phyloP scores from a whole-genome alignment of 2,888 invertebrate genomes.

The Microctonus hyperodae region DNA sequence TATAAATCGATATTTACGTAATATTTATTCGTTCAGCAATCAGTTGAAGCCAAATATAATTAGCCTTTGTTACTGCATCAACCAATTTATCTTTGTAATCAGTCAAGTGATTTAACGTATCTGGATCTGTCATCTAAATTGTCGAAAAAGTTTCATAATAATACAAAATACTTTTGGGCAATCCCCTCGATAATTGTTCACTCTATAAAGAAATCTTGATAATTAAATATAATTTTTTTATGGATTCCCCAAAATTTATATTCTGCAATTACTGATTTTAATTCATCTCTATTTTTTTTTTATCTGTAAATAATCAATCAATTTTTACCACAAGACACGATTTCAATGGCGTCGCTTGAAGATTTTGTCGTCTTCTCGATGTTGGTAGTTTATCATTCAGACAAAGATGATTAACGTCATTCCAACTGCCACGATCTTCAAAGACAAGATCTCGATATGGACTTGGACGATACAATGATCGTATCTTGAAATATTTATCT shows the following conservation, averaged over 20 bases:
- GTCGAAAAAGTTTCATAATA: background rate
- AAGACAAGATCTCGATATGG: slow-evolving; percentile 38
- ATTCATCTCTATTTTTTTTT: too few relatives aligned
- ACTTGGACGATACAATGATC: slow-evolving; percentile 51
- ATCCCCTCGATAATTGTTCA: too few relatives aligned
- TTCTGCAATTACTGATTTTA: too few relatives aligned
- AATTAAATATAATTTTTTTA: too few relatives aligned
- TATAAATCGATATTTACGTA: slow-evolving; percentile 46
- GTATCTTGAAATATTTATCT: slow-evolving; percentile 38
- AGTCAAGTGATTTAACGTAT: slow-evolving; percentile 62
- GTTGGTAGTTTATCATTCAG: slow-evolving; percentile 35
- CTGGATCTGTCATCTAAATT: slow-evolving; percentile 55
- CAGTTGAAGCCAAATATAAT: slow-evolving; percentile 54
- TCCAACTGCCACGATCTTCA: slow-evolving; percentile 54
- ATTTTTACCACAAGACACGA: slow-evolving; percentile 49
- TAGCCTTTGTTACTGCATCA: slow-evolving; percentile 57
- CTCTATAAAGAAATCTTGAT: too few relatives aligned
- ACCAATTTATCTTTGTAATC: slow-evolving; percentile 60
- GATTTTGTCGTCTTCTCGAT: slow-evolving; percentile 49
- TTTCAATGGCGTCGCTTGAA: slow-evolving; percentile 47
- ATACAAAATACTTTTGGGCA: too few relatives aligned
- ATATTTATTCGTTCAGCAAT: slow-evolving; percentile 57
- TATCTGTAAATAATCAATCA: background rate
- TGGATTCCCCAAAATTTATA: too few relatives aligned
- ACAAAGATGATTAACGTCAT: slow-evolving; percentile 36